Evolutionary conservation across 2,888 invertebrate species (phyloP).

Genomic region (Rhamnusium bicolor): DNA sequence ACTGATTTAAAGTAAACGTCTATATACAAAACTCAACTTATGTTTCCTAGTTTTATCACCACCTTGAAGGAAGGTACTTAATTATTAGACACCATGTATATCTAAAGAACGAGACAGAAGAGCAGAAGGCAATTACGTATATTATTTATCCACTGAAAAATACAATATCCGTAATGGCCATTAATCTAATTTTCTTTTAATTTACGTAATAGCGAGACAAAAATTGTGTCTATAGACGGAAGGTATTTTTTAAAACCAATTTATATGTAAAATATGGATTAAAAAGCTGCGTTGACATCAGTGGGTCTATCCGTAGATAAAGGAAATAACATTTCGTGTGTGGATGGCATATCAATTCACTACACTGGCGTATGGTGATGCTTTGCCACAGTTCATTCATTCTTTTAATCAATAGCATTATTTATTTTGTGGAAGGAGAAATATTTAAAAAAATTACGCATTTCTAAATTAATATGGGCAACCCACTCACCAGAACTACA

Average conservation of each 20-base stretch:
- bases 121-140: too few relatives aligned
- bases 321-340: conserved; percentile 19
- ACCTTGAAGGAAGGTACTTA: too few relatives aligned
- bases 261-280: conserved; percentile 38
- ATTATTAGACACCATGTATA: too few relatives aligned
- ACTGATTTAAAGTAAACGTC: too few relatives aligned
- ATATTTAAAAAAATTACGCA: too few relatives aligned
- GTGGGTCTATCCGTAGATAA: conserved; percentile 29
- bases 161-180: not conserved
- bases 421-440: not conserved
- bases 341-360: conserved; percentile 6
- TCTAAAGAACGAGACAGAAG: too few relatives aligned
- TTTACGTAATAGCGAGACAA: not conserved
- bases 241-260: conserved; percentile 31
- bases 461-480: too few relatives aligned
- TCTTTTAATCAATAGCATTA: not conserved
- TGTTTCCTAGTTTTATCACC: too few relatives aligned
- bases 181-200: not conserved
- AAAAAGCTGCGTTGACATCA: conserved; percentile 18
- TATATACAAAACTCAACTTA: too few relatives aligned
- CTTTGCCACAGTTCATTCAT: not conserved
- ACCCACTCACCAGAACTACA: too few relatives aligned
- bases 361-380: not conserved
- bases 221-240: not conserved
- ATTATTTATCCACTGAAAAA: not conserved